Percentiles rank a stretch among this genome's conserved stretches.
Conservation (phyloP, 2,797 vertebrate species). For the Myripristis jacobus region DNA sequence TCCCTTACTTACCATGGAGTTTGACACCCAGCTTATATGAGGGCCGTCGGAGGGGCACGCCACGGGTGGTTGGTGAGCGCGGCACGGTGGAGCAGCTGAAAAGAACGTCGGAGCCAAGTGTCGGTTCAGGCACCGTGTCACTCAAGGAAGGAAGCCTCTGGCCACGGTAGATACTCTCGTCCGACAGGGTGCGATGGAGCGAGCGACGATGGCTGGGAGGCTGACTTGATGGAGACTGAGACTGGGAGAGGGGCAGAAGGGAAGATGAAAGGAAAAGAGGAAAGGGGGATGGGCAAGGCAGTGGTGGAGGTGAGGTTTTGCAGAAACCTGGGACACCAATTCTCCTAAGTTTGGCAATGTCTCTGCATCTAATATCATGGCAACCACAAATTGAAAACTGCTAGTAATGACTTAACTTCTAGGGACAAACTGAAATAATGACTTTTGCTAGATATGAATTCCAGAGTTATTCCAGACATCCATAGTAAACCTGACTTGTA, state of each 20-base stretch:
- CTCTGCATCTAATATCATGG: not conserved
- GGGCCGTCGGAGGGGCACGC: conserved; percentile 91
- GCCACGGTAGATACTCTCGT: conserved; percentile 97
- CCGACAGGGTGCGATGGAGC: conserved; percentile 95
- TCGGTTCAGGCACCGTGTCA: conserved; percentile 84
- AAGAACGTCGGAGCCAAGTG: conserved; percentile 90
- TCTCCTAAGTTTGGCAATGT: too few species aligned
- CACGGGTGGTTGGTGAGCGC: conserved; percentile 95
- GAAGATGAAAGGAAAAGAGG: not conserved
- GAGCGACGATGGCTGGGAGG: conserved; percentile 88
- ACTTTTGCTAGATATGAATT: too few species aligned
- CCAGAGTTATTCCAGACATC: too few species aligned
- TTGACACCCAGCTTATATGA: conserved; percentile 97
- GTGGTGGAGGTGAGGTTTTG: not conserved
- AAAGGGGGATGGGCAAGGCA: not conserved
- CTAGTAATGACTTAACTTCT: too few species aligned
- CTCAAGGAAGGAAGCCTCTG: conserved; percentile 91
- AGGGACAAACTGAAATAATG: too few species aligned
- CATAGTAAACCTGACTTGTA: too few species aligned
- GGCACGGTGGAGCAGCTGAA: conserved; percentile 95
- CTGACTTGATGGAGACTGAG: conserved; percentile 85
- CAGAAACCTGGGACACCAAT: too few species aligned
- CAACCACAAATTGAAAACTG: not conserved
- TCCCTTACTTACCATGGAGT: conserved; percentile 88
- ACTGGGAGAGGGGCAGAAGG: conserved; percentile 67